Conservation (phyloP, 37 sponge, comb jelly and placozoan species). For the Halisarca cf. caerulea region DNA sequence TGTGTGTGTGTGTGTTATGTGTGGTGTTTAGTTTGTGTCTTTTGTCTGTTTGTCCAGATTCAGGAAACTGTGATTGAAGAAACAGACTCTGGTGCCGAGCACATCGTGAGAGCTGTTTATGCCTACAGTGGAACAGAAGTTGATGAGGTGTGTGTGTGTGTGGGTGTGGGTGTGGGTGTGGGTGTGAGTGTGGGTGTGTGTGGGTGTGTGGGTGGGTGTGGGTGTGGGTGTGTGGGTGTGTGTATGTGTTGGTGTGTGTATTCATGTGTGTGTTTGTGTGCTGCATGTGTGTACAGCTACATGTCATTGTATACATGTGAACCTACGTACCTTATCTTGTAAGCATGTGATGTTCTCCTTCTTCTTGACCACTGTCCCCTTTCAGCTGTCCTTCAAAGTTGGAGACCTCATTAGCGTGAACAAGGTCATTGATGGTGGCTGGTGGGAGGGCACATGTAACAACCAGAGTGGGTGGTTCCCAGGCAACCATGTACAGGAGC, state of each 20-base stretch:
- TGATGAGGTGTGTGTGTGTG: slow-evolving; percentile 68
- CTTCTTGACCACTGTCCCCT: background rate
- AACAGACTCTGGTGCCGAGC: background rate
- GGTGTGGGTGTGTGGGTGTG: too few relatives aligned
- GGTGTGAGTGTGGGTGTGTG: background rate
- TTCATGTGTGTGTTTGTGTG: too few relatives aligned
- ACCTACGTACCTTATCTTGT: background rate
- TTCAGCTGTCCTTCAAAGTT: slow-evolving; percentile 76
- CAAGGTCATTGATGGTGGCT: slow-evolving; percentile 86
- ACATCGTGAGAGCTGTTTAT: slow-evolving; percentile 61
- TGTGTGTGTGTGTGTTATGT: too few relatives aligned
- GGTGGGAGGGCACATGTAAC: slow-evolving; percentile 90
- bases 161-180: slow-evolving; percentile 14
- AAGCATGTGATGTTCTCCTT: too few relatives aligned
- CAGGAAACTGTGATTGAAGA: background rate
- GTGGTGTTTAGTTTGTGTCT: too few relatives aligned
- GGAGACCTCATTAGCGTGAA: slow-evolving; percentile 83
- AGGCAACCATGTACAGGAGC: slow-evolving; percentile 80
- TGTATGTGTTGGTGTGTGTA: too few relatives aligned
- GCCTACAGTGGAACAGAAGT: slow-evolving; percentile 63
- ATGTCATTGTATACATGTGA: too few relatives aligned
- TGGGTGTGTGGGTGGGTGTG: slow-evolving; percentile 4
- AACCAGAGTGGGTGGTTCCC: slow-evolving; percentile 92
- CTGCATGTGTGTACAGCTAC: too few relatives aligned
- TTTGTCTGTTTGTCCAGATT: too few relatives aligned